Evolutionary conservation across 2,888 invertebrate species (phyloP).

Genomic region (Iselma pallidipennis): DNA sequence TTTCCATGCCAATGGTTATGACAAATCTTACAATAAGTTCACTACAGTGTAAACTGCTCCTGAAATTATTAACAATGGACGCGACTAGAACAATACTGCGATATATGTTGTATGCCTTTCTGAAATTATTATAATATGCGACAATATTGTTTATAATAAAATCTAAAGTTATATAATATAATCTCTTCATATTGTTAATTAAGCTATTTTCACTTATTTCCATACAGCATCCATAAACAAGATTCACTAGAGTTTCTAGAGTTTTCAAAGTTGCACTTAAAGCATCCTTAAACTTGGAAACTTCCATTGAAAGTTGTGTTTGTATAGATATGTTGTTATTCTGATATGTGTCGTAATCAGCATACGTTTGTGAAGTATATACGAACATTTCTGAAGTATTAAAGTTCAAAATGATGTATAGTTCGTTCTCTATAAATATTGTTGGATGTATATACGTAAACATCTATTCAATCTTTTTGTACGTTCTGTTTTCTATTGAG

Average conservation of each 20-base stretch:
- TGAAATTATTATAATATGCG: too few relatives aligned
- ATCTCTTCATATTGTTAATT: background rate
- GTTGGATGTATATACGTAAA: too few relatives aligned
- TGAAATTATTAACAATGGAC: background rate
- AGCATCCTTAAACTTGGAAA: background rate
- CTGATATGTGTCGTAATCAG: background rate
- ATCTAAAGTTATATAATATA: too few relatives aligned
- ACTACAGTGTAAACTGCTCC: background rate
- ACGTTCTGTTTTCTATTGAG: too few relatives aligned
- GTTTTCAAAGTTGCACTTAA: background rate
- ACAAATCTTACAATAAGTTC: background rate
- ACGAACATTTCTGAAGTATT: background rate
- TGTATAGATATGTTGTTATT: background rate
- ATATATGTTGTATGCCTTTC: background rate
- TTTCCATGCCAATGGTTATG: background rate
- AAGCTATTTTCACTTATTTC: background rate
- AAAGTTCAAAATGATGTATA: background rate
- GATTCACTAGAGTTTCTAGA: background rate
- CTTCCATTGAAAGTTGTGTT: background rate
- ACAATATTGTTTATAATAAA: too few relatives aligned
- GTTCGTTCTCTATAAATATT: background rate
- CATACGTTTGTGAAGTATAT: background rate
- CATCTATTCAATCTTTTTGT: too few relatives aligned
- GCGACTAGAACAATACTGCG: background rate
- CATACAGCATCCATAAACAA: background rate